Evolutionary conservation across 1,140 invertebrate species (phyloP), one percentile per base, ranked within the genome.

Genomic region (Plutomurus gul): DNA sequence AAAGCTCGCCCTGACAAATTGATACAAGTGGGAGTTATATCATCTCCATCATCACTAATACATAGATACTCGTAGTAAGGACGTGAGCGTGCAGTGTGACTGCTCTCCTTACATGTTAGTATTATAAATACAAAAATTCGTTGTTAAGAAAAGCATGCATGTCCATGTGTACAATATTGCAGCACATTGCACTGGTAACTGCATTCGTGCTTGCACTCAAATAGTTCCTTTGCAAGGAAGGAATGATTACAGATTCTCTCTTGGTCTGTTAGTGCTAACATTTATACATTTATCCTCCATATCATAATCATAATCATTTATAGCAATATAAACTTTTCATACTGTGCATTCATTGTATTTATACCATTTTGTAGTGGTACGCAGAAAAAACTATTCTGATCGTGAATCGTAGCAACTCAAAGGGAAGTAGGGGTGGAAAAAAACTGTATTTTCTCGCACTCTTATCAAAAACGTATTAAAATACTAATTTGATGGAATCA

Each of bases 21-120:
- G 56, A 65, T 65, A 65, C 56, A 65, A 65, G 56, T 65, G 56
- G 56, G 56, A 65, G 56, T 30, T 65, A 33, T 65, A 65, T 65
- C 56, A 65, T 65, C 27, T 65, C 27, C 56, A 65, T 65, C 56
- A 33, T 65, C 25, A 65, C 56, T 65, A 65, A 65, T 30, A 65
- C 25, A 65, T 65, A 65, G 27, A 65, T 65, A 65, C 13, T 22
- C 18, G 16, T n/a, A 27, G 51, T 5, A 20, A 47, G 46, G 20
- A 6, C 10, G 10, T 16, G 46, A 56, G 20, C 46, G n/a, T 18
- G n/a, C 13, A n/a, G 20, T 49, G 22, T 27, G 16, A 30, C 0
- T n/a, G 8, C 16, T 33, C 13, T 65, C 30, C 56, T 10, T 65
- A 33, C 36, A 4, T 30, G 16, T 11, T 30, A 27, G n/a, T n/a